Evolutionary conservation across 2,888 invertebrate genomes (phyloP).

Genomic region (Druceiella hillmani): DNA sequence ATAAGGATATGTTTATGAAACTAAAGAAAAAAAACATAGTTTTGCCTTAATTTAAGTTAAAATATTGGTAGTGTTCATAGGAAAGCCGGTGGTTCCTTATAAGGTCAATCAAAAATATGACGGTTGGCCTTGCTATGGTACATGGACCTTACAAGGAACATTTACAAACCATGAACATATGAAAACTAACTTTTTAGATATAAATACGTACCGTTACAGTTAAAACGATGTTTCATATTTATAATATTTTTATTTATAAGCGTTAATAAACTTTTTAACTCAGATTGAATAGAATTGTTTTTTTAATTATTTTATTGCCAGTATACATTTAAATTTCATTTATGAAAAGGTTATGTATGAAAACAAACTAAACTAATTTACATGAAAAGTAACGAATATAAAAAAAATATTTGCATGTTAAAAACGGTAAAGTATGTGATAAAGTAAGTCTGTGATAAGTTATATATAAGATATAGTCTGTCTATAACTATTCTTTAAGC

Average conservation of each 20-base stretch:
- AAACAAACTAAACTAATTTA: too few species aligned
- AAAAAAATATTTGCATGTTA: too few species aligned
- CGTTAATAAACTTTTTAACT: slow-evolving; percentile 11
- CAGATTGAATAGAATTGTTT: slow-evolving; percentile 9
- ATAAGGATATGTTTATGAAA: slow-evolving; percentile 17
- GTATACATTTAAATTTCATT: too few species aligned
- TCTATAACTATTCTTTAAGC: too few species aligned
- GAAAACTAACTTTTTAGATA: slow-evolving; percentile 8
- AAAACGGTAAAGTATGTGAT: too few species aligned
- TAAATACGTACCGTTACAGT: too few species aligned
- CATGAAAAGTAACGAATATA: too few species aligned
- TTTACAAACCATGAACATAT: slow-evolving; percentile 8
- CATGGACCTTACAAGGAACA: slow-evolving; percentile 14
- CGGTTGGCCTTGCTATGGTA: slow-evolving; percentile 21
- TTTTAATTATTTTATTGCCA: slow-evolving; percentile 9
- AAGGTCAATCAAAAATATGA: slow-evolving; percentile 23
- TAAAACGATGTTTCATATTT: slow-evolving; percentile 7
- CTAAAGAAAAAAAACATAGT: slow-evolving; percentile 17
- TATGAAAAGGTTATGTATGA: too few species aligned
- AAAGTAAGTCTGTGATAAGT: too few species aligned
- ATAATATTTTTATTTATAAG: slow-evolving; percentile 10
- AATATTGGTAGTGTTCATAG: slow-evolving; percentile 22
- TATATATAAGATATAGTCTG: too few species aligned
- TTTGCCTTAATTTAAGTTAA: slow-evolving; percentile 19
- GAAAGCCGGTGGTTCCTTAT: slow-evolving; percentile 24